Percentiles rank a stretch among this genome's conserved stretches.
These are phyloP conservation scores for Tetragonula carbonaria DNA, from an alignment of 2,888 invertebrate species.

Conservation along the genomic window DNA sequence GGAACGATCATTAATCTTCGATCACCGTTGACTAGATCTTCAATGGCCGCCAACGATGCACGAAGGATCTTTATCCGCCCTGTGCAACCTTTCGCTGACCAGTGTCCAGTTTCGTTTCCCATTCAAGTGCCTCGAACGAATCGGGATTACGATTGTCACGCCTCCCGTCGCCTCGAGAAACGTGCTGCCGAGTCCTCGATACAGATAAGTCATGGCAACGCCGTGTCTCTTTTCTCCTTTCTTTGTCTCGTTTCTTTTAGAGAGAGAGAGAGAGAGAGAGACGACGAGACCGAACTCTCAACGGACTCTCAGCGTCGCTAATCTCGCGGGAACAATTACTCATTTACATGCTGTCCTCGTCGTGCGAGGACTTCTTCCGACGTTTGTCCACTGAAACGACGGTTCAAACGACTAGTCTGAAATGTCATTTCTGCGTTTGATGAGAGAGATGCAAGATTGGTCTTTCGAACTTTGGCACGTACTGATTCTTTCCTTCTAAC, in stretches of 20 bases:
- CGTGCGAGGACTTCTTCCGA: conserved; percentile 11
- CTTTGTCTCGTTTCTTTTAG: conserved; percentile 16
- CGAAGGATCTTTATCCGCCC: conserved; percentile 50
- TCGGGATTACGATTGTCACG: conserved; percentile 73
- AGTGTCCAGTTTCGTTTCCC: conserved; percentile 66
- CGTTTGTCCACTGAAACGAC: conserved; percentile 4
- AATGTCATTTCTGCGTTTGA: conserved; percentile 2
- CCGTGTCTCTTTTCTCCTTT: conserved; percentile 74
- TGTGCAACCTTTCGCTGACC: conserved; percentile 54
- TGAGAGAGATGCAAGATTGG: not conserved
- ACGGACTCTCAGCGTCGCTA: conserved; percentile 52
- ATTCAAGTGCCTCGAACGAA: conserved; percentile 52
- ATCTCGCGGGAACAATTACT: conserved; percentile 58
- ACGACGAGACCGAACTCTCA: conserved; percentile 27
- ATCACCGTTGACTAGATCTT: conserved; percentile 38
- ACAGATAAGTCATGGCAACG: conserved; percentile 81
- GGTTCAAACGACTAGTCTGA: conserved; percentile 17
- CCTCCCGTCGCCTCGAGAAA: conserved; percentile 71
- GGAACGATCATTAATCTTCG: conserved; percentile 48
- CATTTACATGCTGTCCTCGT: conserved; percentile 50
- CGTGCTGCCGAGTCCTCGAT: conserved; percentile 74
- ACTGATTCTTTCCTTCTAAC: not conserved
- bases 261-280: not conserved
- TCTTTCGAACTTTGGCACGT: conserved; percentile 16
- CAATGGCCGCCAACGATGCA: conserved; percentile 29